Conservation (phyloP, 2,888 invertebrate species). For the Cheilosia pagana region DNA sequence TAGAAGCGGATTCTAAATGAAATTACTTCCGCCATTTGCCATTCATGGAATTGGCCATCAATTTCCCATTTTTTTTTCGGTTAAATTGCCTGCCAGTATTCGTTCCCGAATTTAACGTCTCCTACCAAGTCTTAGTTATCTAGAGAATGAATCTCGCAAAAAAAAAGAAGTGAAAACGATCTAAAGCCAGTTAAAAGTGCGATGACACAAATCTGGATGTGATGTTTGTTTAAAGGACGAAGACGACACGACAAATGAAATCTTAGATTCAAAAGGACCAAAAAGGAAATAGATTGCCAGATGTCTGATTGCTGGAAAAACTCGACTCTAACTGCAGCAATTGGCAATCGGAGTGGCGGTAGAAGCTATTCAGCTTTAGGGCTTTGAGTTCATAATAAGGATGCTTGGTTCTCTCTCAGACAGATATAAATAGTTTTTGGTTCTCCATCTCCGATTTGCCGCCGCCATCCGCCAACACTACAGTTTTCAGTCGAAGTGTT, state of each 20-base stretch:
- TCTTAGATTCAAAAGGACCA: constrained; percentile 10
- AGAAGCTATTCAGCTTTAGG: constrained; percentile 50
- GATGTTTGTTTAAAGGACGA: constrained; percentile 49
- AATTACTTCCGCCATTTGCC: constrained; percentile 69
- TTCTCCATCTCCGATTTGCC: background rate
- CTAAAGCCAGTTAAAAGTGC: constrained; percentile 5
- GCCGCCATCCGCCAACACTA: too few species aligned
- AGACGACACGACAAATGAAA: constrained; percentile 48
- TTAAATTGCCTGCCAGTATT: constrained; percentile 42
- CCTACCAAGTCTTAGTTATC: background rate
- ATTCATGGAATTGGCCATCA: constrained; percentile 41
- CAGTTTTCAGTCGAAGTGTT: constrained; percentile 27
- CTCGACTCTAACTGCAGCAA: constrained; percentile 18
- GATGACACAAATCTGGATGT: constrained; percentile 1
- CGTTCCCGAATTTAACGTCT: constrained; percentile 19
- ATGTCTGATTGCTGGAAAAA: constrained; percentile 46
- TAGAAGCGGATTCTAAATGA: constrained; percentile 69
- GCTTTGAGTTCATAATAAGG: constrained; percentile 42
- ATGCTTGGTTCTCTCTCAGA: constrained; percentile 7
- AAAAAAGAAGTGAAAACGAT: background rate
- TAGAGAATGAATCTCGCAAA: background rate
- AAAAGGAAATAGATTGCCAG: constrained; percentile 35
- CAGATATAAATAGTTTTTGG: constrained; percentile 21
- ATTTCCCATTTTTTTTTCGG: constrained; percentile 20
- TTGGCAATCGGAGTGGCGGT: constrained; percentile 32